These are phyloP conservation scores for Semnornis frantzii DNA, from an alignment of 2,113 vertebrate species.

Conservation along the genomic window DNA sequence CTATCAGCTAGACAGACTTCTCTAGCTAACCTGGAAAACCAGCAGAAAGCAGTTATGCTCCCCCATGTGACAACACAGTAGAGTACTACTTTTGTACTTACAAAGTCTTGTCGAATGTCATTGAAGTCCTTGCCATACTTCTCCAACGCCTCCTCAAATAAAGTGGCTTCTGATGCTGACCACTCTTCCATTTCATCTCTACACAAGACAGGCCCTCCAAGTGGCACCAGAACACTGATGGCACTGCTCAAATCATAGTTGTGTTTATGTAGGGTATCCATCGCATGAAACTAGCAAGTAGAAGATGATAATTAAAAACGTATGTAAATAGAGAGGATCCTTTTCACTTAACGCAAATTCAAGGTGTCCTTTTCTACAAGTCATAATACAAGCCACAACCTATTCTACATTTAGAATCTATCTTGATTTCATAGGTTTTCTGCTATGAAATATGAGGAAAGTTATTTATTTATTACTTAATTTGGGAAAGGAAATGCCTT, in stretches of 20 bases:
- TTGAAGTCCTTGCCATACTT: slow-evolving; percentile 99
- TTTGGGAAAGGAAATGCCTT: background rate
- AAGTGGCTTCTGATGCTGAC: slow-evolving; percentile 95
- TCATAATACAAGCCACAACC: background rate
- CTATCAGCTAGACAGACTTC: background rate
- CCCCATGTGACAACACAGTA: background rate
- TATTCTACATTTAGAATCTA: background rate
- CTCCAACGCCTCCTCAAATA: slow-evolving; percentile 96
- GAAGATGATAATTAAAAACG: background rate
- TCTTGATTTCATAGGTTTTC: background rate
- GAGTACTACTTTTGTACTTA: slow-evolving; percentile 75
- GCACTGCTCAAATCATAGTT: slow-evolving; percentile 94
- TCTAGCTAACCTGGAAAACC: background rate
- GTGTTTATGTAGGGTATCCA: slow-evolving; percentile 94
- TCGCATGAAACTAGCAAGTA: slow-evolving; percentile 89
- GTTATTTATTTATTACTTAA: background rate
- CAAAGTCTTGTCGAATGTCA: slow-evolving; percentile 98
- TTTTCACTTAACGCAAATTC: background rate
- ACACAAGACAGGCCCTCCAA: slow-evolving; percentile 94
- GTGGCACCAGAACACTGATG: slow-evolving; percentile 91
- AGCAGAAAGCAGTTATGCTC: background rate
- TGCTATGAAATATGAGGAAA: background rate
- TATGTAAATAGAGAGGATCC: background rate
- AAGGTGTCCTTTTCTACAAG: background rate
- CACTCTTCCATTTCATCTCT: slow-evolving; percentile 99